Evolutionary conservation across 2,888 invertebrate species (phyloP).

Genomic region (Ornithoptera priamus): DNA sequence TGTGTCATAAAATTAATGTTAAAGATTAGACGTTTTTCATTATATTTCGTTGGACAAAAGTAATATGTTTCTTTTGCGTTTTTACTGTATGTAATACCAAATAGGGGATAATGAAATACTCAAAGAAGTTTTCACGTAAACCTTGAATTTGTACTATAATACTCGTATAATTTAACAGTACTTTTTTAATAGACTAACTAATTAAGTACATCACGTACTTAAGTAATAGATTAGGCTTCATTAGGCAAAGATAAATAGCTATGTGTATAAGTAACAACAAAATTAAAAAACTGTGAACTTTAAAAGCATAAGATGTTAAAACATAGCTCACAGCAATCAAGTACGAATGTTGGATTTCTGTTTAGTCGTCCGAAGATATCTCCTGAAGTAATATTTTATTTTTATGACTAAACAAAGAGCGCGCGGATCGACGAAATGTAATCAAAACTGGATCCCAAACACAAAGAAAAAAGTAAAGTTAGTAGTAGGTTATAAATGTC

Average conservation of each 20-base stretch:
- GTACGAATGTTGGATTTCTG: background rate
- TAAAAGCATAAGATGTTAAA: too few relatives aligned
- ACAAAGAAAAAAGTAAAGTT: conserved; percentile 24
- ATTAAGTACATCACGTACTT: too few relatives aligned
- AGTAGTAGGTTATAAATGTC: conserved; percentile 33
- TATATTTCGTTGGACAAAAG: background rate
- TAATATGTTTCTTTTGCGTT: background rate
- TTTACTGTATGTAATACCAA: background rate
- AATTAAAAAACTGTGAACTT: too few relatives aligned
- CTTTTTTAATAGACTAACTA: too few relatives aligned
- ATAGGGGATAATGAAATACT: background rate
- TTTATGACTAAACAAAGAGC: background rate
- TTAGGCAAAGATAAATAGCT: too few relatives aligned
- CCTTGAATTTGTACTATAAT: too few relatives aligned
- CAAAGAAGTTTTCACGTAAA: too few relatives aligned
- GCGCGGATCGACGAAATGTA: conserved; percentile 37
- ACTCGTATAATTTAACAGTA: too few relatives aligned
- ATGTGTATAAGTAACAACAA: too few relatives aligned
- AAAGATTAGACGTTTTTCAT: background rate
- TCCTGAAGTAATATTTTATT: conserved; percentile 24
- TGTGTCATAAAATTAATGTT: background rate
- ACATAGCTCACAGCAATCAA: background rate
- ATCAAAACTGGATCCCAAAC: conserved; percentile 32
- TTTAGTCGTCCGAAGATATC: conserved; percentile 41
- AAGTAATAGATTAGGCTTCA: too few relatives aligned